Base-by-base conservation (phyloP, 2,797 vertebrate species). In the Myripristis murdjan region DNA sequence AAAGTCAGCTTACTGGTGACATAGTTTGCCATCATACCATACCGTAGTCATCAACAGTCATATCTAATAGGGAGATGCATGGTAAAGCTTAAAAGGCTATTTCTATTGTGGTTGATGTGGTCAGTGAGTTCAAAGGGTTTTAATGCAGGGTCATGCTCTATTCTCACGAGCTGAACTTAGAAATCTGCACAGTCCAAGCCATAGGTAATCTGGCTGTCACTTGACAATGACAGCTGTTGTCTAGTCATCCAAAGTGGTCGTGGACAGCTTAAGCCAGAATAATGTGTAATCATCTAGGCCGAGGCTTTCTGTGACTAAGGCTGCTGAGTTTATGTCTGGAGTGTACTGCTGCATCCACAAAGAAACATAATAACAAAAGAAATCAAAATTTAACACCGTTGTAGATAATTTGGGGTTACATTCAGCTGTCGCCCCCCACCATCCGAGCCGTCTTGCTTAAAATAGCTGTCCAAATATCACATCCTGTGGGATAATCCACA, bases 401-500 rank as follows among this genome's bases (percentile, higher is more conserved):
- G 47, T 48, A 8, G 33, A 73, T 73, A 65, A 64, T 80, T 82
- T 74, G 39, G 56, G 52, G 55, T 74, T 84, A 39, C 78, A 78
- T 73, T 65, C 54, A 59, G 48, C 59, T 37, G 56, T 44, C 47
- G 16, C 33, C 39, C 49, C 7, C 14, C 24, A 41, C 43, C 49
- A 48, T 61, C 22, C 22, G 18, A 6, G 23, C 33, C 47, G 52
- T n/a, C 39, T 75, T 26, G 43, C 10, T 48, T 48, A 16, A 75
- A 79, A 84, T 67, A 83, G 73, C 63, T 66, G 57, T 70, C 79
- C 79, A 87, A 71, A 85, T 85, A 75, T 75, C 60, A 77, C 79
- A 88, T 84, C 78, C 78, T 12, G 14, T 10, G 31, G 49, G 83
- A 85, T 89, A 77, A 90, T 82, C 80, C 78, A 56, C 73, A 83